Conservation (phyloP, 92 coral and sea anemone genomes). For the Siderastrea siderea region DNA sequence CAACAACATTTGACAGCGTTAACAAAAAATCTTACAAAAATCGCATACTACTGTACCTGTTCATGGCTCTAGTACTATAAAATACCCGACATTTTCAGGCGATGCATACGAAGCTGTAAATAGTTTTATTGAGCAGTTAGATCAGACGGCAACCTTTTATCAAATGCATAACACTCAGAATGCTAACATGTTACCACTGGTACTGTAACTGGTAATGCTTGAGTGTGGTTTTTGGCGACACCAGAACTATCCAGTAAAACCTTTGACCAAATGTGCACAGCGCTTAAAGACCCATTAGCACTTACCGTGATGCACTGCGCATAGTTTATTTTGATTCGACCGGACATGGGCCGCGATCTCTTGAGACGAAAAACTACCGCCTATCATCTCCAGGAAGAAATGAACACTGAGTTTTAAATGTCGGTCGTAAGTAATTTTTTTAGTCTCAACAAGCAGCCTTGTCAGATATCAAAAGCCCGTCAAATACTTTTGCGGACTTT, state of each 20-base stretch:
- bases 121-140: neutral
- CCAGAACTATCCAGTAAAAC: neutral
- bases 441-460: too few relatives aligned
- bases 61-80: neutral
- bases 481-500: too few relatives aligned
- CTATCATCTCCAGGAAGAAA: too few relatives aligned
- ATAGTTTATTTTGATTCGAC: too few relatives aligned
- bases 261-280: too few relatives aligned
- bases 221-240: constrained; percentile 1
- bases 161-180: neutral
- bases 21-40: neutral
- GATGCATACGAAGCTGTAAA: neutral
- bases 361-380: too few relatives aligned
- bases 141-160: constrained; percentile 1
- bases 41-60: neutral
- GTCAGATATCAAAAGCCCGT: too few relatives aligned
- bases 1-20: neutral
- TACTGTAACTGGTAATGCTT: neutral
- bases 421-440: too few relatives aligned
- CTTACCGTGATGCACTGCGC: too few relatives aligned
- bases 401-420: too few relatives aligned
- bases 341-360: too few relatives aligned
- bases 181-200: neutral
- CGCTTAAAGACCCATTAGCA: too few relatives aligned
- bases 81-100: constrained; percentile 2